phyloP scores from a whole-genome alignment of 2,888 invertebrate genomes.

The Zhuqinia jingwanae region DNA sequence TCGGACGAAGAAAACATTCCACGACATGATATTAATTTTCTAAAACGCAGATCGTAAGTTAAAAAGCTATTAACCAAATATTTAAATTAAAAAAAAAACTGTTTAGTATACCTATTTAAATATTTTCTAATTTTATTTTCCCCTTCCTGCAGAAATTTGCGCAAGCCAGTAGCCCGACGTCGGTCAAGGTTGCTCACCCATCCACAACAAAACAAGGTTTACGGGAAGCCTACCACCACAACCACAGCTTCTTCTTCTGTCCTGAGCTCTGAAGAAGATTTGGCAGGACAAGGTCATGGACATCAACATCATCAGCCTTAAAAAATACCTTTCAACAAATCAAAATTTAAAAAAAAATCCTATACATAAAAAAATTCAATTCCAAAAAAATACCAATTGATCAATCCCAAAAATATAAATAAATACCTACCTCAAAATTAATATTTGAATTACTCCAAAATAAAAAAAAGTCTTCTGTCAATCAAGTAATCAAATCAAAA shows the following conservation, averaged over 20 bases:
- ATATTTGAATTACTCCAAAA: no score
- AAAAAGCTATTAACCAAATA: not conserved
- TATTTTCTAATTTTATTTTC: not conserved
- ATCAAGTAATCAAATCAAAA: no score
- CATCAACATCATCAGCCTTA: conserved; percentile 52
- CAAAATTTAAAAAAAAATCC: not conserved
- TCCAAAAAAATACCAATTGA: not conserved
- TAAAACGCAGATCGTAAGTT: conserved; percentile 78
- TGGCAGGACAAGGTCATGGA: no score
- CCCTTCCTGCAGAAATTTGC: conserved; percentile 69
- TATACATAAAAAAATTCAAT: no score
- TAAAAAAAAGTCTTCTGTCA: no score
- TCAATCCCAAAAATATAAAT: not conserved
- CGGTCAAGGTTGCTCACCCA: conserved; percentile 74
- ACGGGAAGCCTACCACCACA: not conserved
- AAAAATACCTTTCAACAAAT: not conserved
- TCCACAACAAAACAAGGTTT: conserved; percentile 60
- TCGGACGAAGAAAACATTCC: conserved; percentile 76
- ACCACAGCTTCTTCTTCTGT: conserved; percentile 65
- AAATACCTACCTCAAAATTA: not conserved
- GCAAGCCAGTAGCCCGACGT: conserved; percentile 77
- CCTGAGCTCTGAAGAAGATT: conserved; percentile 77
- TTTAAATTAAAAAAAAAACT: not conserved
- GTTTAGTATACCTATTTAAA: not conserved
- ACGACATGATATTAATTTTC: conserved; percentile 75